Percentiles rank a stretch among this genome's conserved stretches.
phyloP scores from a whole-genome alignment of 1,140 invertebrate species.

The Grapholita molesta region DNA sequence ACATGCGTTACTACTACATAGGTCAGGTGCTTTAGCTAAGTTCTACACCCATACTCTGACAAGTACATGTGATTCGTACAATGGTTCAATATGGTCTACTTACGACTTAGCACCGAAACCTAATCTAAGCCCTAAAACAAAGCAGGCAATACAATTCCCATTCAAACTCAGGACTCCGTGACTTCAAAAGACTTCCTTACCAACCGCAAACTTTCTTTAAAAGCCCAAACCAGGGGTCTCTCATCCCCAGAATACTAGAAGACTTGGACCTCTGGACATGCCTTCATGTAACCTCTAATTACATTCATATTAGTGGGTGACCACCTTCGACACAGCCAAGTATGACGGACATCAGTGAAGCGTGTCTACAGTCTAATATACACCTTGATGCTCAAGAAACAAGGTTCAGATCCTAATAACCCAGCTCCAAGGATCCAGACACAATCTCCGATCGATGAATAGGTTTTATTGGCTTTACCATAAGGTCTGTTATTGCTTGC shows the following conservation, averaged over 20 bases:
- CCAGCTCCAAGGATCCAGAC: conserved; percentile 28
- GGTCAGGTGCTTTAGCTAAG: too few species aligned
- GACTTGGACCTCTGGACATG: conserved; percentile 25
- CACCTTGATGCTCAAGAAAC: conserved; percentile 12
- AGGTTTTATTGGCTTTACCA: conserved; percentile 39
- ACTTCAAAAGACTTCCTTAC: conserved; percentile 44
- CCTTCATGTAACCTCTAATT: conserved; percentile 61
- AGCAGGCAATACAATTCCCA: conserved; percentile 13
- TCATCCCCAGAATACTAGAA: neutral
- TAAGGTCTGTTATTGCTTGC: conserved; percentile 40
- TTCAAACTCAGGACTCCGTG: conserved; percentile 30
- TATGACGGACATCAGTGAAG: conserved; percentile 55
- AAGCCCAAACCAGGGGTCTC: conserved; percentile 2
- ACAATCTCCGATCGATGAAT: conserved; percentile 38
- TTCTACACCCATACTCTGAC: neutral
- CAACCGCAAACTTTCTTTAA: conserved; percentile 56
- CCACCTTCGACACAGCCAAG: conserved; percentile 49
- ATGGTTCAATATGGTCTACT: neutral
- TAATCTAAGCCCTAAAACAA: neutral
- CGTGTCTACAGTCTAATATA: conserved; percentile 34
- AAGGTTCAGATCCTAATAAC: conserved; percentile 21
- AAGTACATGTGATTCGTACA: neutral
- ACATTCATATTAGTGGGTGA: conserved; percentile 62
- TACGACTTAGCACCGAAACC: neutral
- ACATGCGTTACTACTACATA: too few species aligned